Conservation (phyloP, 2,113 vertebrate genomes). For the Rhodinocichla rosea region DNA sequence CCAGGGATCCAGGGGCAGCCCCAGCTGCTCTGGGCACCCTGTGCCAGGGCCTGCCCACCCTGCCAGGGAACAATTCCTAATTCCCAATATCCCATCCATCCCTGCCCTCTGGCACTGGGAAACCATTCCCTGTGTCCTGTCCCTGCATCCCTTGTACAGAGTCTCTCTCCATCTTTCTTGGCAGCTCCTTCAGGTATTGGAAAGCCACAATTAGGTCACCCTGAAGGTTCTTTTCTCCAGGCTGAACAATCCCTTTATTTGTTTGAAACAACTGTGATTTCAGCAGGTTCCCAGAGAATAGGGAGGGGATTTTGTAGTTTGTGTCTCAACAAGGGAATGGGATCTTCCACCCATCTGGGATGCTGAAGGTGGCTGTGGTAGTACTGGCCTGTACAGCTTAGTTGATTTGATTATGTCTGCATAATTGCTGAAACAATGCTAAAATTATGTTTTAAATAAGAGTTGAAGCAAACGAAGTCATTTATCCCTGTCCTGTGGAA, state of each 20-base stretch:
- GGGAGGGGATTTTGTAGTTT: background rate
- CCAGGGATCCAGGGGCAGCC: background rate
- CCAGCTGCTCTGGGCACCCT: background rate
- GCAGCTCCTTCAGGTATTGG: background rate
- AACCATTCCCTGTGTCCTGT: accelerated
- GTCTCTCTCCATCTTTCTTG: background rate
- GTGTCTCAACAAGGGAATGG: background rate
- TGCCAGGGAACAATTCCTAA: background rate
- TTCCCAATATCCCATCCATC: background rate
- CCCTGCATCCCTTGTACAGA: background rate
- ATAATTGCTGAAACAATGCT: background rate
- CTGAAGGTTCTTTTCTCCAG: background rate
- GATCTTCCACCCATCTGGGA: accelerated
- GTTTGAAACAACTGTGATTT: background rate
- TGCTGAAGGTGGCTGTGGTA: background rate
- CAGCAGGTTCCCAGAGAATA: background rate
- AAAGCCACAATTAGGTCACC: background rate
- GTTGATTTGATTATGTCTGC: background rate
- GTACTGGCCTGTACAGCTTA: background rate
- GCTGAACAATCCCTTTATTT: background rate
- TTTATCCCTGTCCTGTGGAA: background rate
- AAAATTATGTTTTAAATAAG: background rate
- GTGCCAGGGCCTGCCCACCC: background rate
- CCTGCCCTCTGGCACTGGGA: background rate
- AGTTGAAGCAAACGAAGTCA: background rate